Percentiles rank a stretch among this genome's conserved stretches.
Evolutionary conservation across 2,113 vertebrate genomes (phyloP).

Genomic region (Oryzias woworae): DNA sequence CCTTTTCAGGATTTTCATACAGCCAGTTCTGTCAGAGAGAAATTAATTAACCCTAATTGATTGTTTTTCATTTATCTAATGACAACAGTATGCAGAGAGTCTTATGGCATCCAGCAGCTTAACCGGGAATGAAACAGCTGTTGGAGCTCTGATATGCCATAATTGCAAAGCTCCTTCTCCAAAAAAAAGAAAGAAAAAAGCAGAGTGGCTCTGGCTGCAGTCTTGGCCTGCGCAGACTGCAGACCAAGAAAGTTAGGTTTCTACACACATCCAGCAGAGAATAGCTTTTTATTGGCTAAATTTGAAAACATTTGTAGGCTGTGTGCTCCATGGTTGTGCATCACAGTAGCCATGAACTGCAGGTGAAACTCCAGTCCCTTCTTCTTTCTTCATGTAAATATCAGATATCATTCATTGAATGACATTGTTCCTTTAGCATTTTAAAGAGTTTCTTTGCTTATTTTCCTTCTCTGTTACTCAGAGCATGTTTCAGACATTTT

Average conservation of each 20-base stretch:
- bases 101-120: slow-evolving; percentile 49
- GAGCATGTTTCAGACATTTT: no score
- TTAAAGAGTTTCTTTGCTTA: no score
- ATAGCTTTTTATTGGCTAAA: slow-evolving; percentile 15
- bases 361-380: no score
- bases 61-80: slow-evolving; percentile 80
- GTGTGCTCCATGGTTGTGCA: background rate
- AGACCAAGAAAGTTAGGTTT: no score
- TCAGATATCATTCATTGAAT: background rate
- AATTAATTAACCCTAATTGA: slow-evolving; percentile 81
- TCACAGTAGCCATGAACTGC: background rate
- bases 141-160: slow-evolving; percentile 66
- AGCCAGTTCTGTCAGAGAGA: slow-evolving; percentile 69
- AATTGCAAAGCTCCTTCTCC: slow-evolving; percentile 45
- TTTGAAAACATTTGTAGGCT: slow-evolving; percentile 21
- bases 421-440: background rate
- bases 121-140: slow-evolving; percentile 70
- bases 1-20: slow-evolving; percentile 59
- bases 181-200: slow-evolving; percentile 50
- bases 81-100: slow-evolving; percentile 55
- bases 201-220: slow-evolving; percentile 32
- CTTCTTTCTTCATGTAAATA: background rate
- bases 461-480: no score
- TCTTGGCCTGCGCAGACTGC: slow-evolving; percentile 23
- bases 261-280: slow-evolving; percentile 14